Conservation (phyloP, 2,113 vertebrate species). For the Vidua macroura region DNA sequence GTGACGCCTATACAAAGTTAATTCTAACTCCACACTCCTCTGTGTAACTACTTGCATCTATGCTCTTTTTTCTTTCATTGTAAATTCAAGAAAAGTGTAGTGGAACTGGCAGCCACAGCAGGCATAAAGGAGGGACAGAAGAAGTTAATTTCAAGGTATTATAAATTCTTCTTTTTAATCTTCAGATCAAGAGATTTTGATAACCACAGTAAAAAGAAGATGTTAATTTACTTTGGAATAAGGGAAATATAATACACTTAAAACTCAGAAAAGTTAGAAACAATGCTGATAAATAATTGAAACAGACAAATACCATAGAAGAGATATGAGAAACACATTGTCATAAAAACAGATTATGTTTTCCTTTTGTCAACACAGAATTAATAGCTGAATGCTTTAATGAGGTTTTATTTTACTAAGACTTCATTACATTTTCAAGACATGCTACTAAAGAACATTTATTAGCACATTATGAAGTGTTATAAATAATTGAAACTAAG, state of each 20-base stretch:
- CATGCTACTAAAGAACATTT: constrained; percentile 18
- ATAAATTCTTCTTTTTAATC: background rate
- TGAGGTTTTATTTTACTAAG: constrained; percentile 21
- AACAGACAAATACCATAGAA: background rate
- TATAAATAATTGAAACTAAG: constrained; percentile 55
- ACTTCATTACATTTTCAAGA: constrained; percentile 44
- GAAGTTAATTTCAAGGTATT: background rate
- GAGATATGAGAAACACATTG: background rate
- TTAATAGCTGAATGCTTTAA: constrained; percentile 6
- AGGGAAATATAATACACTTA: background rate
- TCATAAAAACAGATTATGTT: background rate
- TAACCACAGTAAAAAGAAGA: background rate
- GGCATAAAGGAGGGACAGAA: background rate
- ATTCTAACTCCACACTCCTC: background rate
- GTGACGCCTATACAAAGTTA: background rate
- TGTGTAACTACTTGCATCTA: background rate
- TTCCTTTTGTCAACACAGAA: background rate
- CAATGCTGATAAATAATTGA: background rate
- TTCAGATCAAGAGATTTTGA: background rate
- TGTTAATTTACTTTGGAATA: background rate
- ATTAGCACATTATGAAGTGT: constrained; percentile 37
- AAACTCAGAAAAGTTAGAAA: background rate
- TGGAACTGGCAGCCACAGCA: background rate
- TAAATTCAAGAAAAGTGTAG: background rate
- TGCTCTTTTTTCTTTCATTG: background rate